These are phyloP conservation scores for Leptopterna dolabrata DNA, from an alignment of 2,888 invertebrate species.

Conservation along the genomic window DNA sequence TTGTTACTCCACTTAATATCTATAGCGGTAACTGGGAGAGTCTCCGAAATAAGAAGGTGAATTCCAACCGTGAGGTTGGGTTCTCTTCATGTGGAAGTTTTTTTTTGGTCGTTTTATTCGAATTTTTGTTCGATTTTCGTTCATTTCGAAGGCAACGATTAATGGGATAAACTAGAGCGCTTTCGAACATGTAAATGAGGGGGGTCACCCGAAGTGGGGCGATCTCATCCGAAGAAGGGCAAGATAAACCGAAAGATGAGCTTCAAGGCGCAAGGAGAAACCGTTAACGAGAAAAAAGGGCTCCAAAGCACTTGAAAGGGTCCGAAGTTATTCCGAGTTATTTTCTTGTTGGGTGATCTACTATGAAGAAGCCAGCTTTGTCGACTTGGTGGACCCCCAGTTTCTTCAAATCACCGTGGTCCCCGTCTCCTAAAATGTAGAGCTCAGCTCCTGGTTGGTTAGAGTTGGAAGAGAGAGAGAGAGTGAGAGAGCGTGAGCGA, in stretches of 20 bases:
- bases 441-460: too few species aligned
- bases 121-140: neutral
- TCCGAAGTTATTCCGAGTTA: neutral
- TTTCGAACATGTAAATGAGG: constrained; percentile 48
- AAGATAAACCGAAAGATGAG: constrained; percentile 37
- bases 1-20: constrained; percentile 44
- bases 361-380: neutral
- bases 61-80: neutral
- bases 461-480: too few species aligned
- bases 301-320: constrained; percentile 2
- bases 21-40: constrained; percentile 9
- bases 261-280: constrained; percentile 18
- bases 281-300: neutral
- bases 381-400: neutral
- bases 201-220: constrained; percentile 16
- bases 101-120: neutral
- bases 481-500: too few species aligned
- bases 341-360: constrained; percentile 14
- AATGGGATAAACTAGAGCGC: constrained; percentile 51
- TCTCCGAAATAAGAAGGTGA: neutral
- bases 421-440: too few species aligned
- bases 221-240: constrained; percentile 1
- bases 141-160: constrained; percentile 29
- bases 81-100: neutral
- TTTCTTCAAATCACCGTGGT: neutral